A percentile compares a stretch with the other conserved stretches of the same genome.
Conservation (phyloP, 2,888 invertebrate genomes). For the Heteromyza rotundicornis region DNA sequence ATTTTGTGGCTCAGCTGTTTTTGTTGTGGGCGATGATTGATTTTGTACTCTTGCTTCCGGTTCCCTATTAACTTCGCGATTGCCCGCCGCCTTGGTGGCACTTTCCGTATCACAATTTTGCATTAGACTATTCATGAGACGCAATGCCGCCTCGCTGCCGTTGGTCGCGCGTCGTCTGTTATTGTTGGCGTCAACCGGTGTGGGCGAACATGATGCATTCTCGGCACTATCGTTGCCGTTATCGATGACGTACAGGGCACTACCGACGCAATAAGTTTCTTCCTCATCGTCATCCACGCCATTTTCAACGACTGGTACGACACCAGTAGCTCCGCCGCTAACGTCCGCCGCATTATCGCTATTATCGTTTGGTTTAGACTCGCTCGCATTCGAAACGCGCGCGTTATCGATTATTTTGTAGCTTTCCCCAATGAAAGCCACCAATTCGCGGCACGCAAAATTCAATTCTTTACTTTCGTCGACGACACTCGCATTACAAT, state of each 20-base stretch:
- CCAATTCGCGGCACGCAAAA: conserved; percentile 48
- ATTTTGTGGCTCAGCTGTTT: conserved; percentile 15
- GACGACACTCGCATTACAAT: not conserved
- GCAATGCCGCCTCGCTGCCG: not conserved
- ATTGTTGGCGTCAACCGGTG: not conserved
- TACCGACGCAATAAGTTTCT: conserved; percentile 32
- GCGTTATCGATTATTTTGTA: conserved; percentile 47
- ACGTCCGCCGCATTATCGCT: too few species aligned
- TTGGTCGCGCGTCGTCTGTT: not conserved
- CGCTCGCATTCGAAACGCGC: too few species aligned
- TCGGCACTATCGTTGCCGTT: conserved; percentile 13
- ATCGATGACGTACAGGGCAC: conserved; percentile 31
- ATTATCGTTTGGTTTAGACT: too few species aligned
- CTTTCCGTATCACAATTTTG: conserved; percentile 14
- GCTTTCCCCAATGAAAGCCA: conserved; percentile 53
- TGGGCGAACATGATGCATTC: not conserved
- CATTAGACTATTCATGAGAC: conserved; percentile 13
- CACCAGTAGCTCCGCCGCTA: too few species aligned
- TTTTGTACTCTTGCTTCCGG: conserved; percentile 23
- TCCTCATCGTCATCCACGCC: conserved; percentile 34
- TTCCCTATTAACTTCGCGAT: conserved; percentile 21
- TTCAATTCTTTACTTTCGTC: conserved; percentile 30
- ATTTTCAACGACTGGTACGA: not conserved
- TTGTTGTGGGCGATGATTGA: conserved; percentile 12
- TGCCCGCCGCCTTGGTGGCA: not conserved